Evolutionary conservation across 2,113 vertebrate genomes (phyloP), one percentile per base, ranked within the genome.

Genomic region (Tretioscincus oriximinensis): DNA sequence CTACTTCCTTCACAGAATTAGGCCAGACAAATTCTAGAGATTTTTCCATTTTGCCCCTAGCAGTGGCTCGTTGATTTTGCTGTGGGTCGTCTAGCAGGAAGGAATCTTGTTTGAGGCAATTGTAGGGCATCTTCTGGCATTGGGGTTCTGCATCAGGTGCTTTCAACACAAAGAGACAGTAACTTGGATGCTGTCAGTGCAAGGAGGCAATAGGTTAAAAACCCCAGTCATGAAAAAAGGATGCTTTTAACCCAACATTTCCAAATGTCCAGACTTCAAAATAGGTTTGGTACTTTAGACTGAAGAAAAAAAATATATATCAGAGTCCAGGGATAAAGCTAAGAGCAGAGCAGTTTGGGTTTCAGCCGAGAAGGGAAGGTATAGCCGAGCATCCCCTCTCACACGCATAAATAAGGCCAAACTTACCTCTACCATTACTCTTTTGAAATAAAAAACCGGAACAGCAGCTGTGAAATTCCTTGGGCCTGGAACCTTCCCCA

Each of bases 381-480:
- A 22, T 3, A 49, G 12, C 68, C 69, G 61, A 12, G 24, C 54
- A 63, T 28, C 77, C 58, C 70, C 70, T 29, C 70, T 10, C 16
- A 35, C 45, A 73, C 65, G 69, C 45, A 80, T 49, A 54, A 29
- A 77, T 8, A n/a, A 66, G 45, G 63, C n/a, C 47, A 35, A 51
- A 10, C 16, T 61, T 31, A 64, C 77, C 63, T 10, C 49, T 51
- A 28, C 31, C 51, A 41, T 28, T 12, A 41, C 64, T 58, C 20
- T 21, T 29, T 75, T 61, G 73, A 81, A 82, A 76, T 61, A 58
- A 58, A 22, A 63, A 21, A 70, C 20, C 24, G 65, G 80, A 61
- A 63, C 35, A 82, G 80, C 73, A 82, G 73, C 80, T 70, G 54
- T 81, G 80, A 73, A 82, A 70, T 82, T 63, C 64, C 80, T 26